These are phyloP conservation scores for Cebidichthys violaceus DNA, from an alignment of 2,113 vertebrate genomes.

Conservation along the genomic window DNA sequence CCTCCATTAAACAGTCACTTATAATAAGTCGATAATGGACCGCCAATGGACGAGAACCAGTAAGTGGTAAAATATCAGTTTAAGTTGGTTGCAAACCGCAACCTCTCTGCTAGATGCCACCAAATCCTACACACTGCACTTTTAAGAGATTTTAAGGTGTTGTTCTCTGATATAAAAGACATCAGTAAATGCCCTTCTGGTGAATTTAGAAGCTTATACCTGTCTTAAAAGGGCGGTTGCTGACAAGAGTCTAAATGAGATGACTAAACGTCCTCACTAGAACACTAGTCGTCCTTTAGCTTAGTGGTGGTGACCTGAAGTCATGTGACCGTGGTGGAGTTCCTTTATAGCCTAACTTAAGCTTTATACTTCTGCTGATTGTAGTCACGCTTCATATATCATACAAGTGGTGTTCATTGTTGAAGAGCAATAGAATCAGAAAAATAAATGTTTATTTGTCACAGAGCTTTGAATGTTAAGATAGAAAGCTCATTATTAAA, in stretches of 20 bases:
- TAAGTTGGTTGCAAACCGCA: background rate
- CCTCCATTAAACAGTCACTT: slow-evolving; percentile 66
- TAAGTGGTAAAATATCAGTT: slow-evolving; percentile 6
- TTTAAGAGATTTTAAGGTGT: background rate
- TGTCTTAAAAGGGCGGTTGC: background rate
- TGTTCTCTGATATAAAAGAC: background rate
- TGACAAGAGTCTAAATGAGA: background rate
- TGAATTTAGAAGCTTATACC: background rate
- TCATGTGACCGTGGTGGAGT: background rate
- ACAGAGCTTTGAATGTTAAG: background rate
- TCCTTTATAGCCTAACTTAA: background rate
- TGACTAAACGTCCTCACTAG: background rate
- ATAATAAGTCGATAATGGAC: slow-evolving; percentile 40
- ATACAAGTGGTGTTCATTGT: background rate
- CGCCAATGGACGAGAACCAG: slow-evolving; percentile 33
- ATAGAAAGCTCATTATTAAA: background rate
- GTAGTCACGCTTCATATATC: background rate
- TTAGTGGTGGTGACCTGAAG: no score
- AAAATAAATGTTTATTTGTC: background rate
- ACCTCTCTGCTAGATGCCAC: background rate
- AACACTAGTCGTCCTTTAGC: background rate
- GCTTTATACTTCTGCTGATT: background rate
- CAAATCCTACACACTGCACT: background rate
- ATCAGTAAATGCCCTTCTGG: background rate
- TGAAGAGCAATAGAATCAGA: background rate